Conservation (phyloP, 2,797 vertebrate genomes). For the Erpetoichthys calabaricus region DNA sequence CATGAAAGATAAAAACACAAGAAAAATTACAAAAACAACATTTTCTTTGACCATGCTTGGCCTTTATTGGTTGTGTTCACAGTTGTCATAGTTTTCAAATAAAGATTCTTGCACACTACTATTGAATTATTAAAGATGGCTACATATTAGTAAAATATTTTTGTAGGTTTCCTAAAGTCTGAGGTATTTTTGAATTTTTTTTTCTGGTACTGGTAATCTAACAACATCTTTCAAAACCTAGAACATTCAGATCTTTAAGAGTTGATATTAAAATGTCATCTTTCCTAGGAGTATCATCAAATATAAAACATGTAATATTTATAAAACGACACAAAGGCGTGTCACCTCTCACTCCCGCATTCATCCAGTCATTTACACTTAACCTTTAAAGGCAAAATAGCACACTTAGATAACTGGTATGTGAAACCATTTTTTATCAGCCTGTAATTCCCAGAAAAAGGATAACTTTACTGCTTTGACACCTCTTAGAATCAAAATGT, state of each 20-base stretch:
- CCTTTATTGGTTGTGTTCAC: constrained; percentile 47
- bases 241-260: constrained; percentile 25
- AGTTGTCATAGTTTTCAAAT: constrained; percentile 31
- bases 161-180: not conserved
- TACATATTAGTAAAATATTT: constrained; percentile 50
- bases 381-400: too few species aligned
- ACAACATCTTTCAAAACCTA: constrained; percentile 34
- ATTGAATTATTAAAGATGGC: constrained; percentile 39
- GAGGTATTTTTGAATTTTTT: too few species aligned
- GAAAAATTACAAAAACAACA: constrained; percentile 14
- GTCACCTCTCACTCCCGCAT: not conserved
- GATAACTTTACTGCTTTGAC: too few species aligned
- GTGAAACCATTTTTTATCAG: too few species aligned
- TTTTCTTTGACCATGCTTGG: constrained; percentile 40
- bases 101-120: constrained; percentile 46
- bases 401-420: too few species aligned
- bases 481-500: too few species aligned
- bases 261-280: constrained; percentile 4
- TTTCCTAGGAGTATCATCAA: not conserved
- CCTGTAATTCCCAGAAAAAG: too few species aligned
- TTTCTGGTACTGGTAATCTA: not conserved
- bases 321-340: not conserved
- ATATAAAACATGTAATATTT: too few species aligned
- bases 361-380: not conserved
- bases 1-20: constrained; percentile 17